Conservation (phyloP, 2,113 vertebrate species). For the Rhynchopsitta pachyrhyncha region DNA sequence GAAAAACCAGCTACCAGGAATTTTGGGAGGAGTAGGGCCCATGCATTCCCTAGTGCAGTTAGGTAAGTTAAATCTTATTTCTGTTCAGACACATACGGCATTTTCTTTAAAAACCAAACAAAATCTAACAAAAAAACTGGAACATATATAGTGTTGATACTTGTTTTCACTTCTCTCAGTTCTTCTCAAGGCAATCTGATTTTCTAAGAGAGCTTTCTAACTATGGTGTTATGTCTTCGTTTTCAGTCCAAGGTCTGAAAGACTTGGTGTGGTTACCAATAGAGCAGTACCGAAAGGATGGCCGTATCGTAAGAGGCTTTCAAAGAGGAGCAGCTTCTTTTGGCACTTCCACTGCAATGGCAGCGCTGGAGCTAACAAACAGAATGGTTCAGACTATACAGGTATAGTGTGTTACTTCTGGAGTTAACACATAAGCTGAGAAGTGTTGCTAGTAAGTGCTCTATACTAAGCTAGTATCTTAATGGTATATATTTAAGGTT, state of each 20-base stretch:
- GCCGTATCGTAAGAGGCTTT: constrained; percentile 92
- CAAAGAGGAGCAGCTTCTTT: constrained; percentile 96
- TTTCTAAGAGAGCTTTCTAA: background rate
- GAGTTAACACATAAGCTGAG: background rate
- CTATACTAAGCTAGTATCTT: background rate
- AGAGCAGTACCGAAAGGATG: constrained; percentile 96
- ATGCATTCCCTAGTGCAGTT: constrained; percentile 96
- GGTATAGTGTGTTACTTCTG: constrained; percentile 71
- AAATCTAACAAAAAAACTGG: background rate
- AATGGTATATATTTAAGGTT: background rate
- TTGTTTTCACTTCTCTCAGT: background rate
- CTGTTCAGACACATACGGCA: background rate
- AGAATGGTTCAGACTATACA: constrained; percentile 96
- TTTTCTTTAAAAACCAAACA: background rate
- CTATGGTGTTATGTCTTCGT: background rate
- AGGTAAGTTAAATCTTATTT: constrained; percentile 77
- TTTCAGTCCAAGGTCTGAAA: constrained; percentile 92
- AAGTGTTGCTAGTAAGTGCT: background rate
- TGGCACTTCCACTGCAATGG: constrained; percentile 97
- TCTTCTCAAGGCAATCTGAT: background rate
- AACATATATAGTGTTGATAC: background rate
- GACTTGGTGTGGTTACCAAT: constrained; percentile 98
- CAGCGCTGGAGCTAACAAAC: constrained; percentile 94
- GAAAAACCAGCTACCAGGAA: constrained; percentile 95
- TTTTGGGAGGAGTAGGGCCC: constrained; percentile 94